Base-by-base conservation (phyloP, 2,113 vertebrate species). In the Cavia aperea region DNA sequence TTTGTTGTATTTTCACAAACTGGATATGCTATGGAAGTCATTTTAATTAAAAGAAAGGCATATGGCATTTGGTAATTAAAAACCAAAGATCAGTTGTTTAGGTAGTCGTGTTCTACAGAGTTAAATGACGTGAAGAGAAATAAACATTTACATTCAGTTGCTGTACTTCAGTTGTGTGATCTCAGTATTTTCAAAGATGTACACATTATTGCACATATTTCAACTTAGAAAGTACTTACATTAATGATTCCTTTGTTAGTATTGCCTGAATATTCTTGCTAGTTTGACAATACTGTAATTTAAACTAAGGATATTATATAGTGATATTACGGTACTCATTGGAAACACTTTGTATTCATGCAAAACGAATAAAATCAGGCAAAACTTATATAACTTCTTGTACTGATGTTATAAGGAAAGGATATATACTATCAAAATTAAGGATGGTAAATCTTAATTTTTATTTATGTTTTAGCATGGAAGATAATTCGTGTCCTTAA, bases 1-100 rank as follows among this genome's bases (percentile, higher is more conserved):
- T 75, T 63, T 63, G 70, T 94, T 96, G 33, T 43, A 73, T 95
- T 96, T 95, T 65, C 81, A 91, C 89, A 96, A 95, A 92, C 43
- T 84, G 31, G 84, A 21, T 54, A 95, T 96, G 95, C 92, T 85
- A 88, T 84, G 73, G 78, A 94, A 93, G 82, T 95, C 15, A 91
- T 66, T 96, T 95, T 95, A 94, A 96, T 96, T 93, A 88, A 94
- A 91, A 75, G 78, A 95, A 95, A 94, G 72, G 46, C 46, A 82
- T 51, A 88, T 91, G 63, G 58, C 78, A 95, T 72, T 94, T 94
- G 94, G 23, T 93, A 92, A 95, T 93, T 94, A 73, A 51, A 91
- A 94, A 56, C 39, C 88, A 86, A 14, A 88, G 88, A 92, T 91
- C 83, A 90, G 68, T 87, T 73, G 65, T 94, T 68, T 81, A 95